These are phyloP conservation scores for Hanleya hanleyi DNA, from an alignment of 2,888 invertebrate species.

Conservation along the genomic window DNA sequence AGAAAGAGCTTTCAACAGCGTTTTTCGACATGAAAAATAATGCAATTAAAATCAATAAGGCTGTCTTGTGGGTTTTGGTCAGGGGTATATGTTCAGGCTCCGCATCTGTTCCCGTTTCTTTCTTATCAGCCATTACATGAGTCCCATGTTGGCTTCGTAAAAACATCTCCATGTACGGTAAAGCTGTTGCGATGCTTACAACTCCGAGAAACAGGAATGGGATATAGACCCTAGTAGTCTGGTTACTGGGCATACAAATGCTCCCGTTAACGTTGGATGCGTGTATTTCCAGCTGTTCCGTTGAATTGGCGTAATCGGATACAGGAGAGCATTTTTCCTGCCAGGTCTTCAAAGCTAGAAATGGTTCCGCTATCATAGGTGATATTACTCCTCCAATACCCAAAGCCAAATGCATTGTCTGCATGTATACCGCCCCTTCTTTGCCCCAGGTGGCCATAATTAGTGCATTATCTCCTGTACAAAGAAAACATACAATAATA, in stretches of 20 bases:
- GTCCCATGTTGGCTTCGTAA: constrained; percentile 21
- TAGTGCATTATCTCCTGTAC: constrained; percentile 70
- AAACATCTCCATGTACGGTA: constrained; percentile 32
- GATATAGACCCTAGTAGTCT: constrained; percentile 30
- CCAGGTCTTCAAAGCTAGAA: background rate
- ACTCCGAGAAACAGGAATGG: constrained; percentile 44
- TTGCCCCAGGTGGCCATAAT: constrained; percentile 69
- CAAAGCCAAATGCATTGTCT: constrained; percentile 74
- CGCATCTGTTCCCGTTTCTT: constrained; percentile 13
- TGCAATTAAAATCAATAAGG: constrained; percentile 62
- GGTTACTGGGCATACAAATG: constrained; percentile 12
- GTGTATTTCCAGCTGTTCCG: no score
- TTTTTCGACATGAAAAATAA: constrained; percentile 69
- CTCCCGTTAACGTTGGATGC: no score
- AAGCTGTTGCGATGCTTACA: constrained; percentile 26
- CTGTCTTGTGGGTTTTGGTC: constrained; percentile 40
- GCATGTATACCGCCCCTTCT: constrained; percentile 72
- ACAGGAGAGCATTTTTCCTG: no score
- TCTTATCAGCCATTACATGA: background rate
- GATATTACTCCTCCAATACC: constrained; percentile 74
- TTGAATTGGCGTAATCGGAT: no score
- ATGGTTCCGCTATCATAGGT: constrained; percentile 55
- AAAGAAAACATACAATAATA: no score
- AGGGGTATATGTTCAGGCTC: constrained; percentile 23
- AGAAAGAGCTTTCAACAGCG: constrained; percentile 71